phyloP scores from a whole-genome alignment of 92 coral and sea anemone genomes.

The Muricea muricata region DNA sequence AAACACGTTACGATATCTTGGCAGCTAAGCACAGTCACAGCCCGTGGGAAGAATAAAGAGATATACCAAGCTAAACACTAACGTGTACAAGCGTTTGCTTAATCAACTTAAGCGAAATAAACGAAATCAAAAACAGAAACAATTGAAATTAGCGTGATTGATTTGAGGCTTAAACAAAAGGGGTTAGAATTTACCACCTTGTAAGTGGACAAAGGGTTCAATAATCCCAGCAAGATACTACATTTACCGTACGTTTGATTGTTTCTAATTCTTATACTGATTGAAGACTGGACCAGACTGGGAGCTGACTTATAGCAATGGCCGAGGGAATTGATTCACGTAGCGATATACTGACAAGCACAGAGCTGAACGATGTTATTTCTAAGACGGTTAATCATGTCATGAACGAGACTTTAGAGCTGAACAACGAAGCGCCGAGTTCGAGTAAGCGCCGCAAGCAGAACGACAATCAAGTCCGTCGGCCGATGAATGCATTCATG shows the following conservation, averaged over 20 bases:
- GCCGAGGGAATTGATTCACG: neutral
- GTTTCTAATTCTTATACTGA: neutral
- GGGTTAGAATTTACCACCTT: neutral
- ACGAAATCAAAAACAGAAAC: neutral
- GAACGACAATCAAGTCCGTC: conserved; percentile 89
- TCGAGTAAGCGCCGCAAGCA: conserved; percentile 90
- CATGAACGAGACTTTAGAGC: conserved; percentile 89
- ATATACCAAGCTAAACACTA: neutral
- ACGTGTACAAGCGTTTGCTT: neutral
- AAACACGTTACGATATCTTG: neutral
- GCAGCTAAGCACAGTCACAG: neutral
- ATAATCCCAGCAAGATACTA: neutral
- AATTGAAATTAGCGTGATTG: neutral
- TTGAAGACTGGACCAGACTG: neutral
- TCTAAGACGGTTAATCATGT: conserved; percentile 95
- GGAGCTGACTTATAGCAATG: neutral
- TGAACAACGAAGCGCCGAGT: conserved; percentile 82
- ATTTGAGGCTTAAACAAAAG: neutral
- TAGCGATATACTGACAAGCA: neutral
- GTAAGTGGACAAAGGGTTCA: neutral
- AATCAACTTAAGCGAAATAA: neutral
- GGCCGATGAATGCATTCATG: conserved; percentile 99
- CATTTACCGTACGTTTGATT: neutral
- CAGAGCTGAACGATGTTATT: conserved; percentile 81
- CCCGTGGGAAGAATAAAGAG: neutral